Conservation (phyloP, 1,140 invertebrate species). For the Oppia nitens region DNA sequence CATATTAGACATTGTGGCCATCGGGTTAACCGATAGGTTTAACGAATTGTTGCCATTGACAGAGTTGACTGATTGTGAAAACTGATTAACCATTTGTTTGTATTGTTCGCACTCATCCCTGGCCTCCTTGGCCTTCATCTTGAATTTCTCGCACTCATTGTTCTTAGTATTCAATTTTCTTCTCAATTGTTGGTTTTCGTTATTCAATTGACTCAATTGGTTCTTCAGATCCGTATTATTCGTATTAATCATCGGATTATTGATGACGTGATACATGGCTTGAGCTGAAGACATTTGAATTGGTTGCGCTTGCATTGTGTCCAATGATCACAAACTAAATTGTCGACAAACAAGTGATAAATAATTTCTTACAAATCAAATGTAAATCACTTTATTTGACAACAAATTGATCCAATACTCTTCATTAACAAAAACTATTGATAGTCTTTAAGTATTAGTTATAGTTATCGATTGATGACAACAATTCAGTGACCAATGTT, state of each 20-base stretch:
- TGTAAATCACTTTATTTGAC: too few relatives aligned
- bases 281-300: neutral
- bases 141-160: neutral
- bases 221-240: neutral
- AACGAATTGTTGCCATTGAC: neutral
- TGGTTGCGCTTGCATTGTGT: neutral
- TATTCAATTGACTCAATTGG: neutral
- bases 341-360: constrained; percentile 39
- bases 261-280: neutral
- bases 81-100: neutral
- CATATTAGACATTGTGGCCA: neutral
- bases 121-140: neutral
- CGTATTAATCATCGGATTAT: neutral
- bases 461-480: too few relatives aligned
- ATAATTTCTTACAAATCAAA: too few relatives aligned
- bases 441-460: too few relatives aligned
- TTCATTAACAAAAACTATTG: too few relatives aligned
- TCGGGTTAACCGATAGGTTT: neutral
- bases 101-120: neutral
- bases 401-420: too few relatives aligned
- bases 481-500: too few relatives aligned
- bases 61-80: neutral
- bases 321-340: neutral
- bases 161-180: neutral
- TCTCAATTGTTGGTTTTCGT: neutral